Conservation (phyloP, 2,113 vertebrate species). For the Rhineura floridana region DNA sequence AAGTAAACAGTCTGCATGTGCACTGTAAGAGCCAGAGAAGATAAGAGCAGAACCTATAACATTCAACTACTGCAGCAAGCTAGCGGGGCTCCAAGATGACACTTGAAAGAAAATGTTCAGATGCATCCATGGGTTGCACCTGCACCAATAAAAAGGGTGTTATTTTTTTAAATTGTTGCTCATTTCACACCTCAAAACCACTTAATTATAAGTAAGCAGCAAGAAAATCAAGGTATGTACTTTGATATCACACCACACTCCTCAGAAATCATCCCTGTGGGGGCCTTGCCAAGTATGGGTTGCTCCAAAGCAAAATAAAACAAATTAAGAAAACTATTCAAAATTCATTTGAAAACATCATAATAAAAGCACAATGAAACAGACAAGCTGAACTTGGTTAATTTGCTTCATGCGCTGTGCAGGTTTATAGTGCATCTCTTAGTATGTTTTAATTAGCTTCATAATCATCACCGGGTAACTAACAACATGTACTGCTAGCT, state of each 20-base stretch:
- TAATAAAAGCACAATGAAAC: constrained; percentile 84
- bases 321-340: constrained; percentile 82
- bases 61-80: background rate
- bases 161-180: constrained; percentile 75
- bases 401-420: constrained; percentile 72
- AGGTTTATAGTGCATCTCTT: constrained; percentile 68
- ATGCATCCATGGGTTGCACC: constrained; percentile 70
- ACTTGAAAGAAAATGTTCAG: constrained; percentile 56
- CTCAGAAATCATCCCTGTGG: constrained; percentile 76
- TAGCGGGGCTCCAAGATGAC: constrained; percentile 51
- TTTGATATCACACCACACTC: constrained; percentile 74
- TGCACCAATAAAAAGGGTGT: constrained; percentile 75
- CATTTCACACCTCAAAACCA: constrained; percentile 84
- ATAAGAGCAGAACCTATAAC: background rate
- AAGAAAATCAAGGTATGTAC: constrained; percentile 77
- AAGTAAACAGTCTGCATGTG: background rate
- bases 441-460: constrained; percentile 72
- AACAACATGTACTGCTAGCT: constrained; percentile 32
- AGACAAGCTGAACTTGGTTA: constrained; percentile 75
- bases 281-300: constrained; percentile 65
- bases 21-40: background rate
- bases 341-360: constrained; percentile 86
- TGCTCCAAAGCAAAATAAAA: constrained; percentile 76
- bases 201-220: constrained; percentile 85
- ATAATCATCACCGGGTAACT: constrained; percentile 54